Evolutionary conservation across 2,113 vertebrate genomes (phyloP).

Genomic region (Gymnocephalus cernua): DNA sequence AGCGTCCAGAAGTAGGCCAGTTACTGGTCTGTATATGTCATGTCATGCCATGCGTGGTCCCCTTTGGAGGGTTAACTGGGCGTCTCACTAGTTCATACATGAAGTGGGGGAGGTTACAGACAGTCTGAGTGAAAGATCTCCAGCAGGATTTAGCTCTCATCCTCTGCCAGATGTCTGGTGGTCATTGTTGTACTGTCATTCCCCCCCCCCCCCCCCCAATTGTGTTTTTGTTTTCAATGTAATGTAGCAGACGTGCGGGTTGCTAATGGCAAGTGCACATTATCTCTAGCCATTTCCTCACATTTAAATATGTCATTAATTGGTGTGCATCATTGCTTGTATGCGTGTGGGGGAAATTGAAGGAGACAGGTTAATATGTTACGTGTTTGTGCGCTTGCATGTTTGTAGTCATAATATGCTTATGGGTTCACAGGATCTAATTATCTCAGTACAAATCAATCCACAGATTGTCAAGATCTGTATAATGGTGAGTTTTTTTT

Average conservation of each 20-base stretch:
- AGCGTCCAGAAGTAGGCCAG: constrained; percentile 67
- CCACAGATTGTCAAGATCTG: neutral
- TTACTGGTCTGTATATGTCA: constrained; percentile 58
- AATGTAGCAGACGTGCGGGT: constrained; percentile 18
- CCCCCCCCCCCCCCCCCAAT: neutral
- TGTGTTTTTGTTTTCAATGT: constrained; percentile 32
- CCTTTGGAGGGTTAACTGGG: constrained; percentile 54
- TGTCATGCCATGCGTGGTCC: constrained; percentile 45
- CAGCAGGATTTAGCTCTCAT: constrained; percentile 44
- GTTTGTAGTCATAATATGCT: neutral
- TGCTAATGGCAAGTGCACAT: neutral
- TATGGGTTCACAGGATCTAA: neutral
- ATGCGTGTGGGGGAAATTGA: neutral
- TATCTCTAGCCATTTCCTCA: neutral
- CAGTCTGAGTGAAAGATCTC: constrained; percentile 53
- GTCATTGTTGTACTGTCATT: constrained; percentile 31
- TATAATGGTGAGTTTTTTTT: neutral
- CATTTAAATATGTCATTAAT: neutral
- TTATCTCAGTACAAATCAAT: neutral
- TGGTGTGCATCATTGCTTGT: neutral
- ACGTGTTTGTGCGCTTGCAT: neutral
- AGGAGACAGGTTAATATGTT: neutral
- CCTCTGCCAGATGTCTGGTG: constrained; percentile 59
- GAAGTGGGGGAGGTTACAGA: constrained; percentile 64
- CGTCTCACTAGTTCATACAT: constrained; percentile 44